Evolutionary conservation across 1,140 invertebrate species (phyloP).

Genomic region (Drosophila hydei): DNA sequence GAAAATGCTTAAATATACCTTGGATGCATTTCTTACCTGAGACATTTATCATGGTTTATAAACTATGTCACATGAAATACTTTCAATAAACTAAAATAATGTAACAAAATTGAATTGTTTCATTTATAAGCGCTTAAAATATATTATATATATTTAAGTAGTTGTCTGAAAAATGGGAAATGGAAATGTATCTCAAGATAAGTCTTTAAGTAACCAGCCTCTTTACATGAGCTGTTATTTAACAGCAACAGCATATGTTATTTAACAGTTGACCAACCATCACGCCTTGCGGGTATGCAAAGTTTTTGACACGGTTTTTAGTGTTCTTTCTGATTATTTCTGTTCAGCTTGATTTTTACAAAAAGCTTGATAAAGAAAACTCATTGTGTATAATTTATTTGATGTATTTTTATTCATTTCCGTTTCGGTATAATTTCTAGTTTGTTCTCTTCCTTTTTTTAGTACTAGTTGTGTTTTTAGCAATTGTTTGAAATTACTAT

Average conservation of each 20-base stretch:
- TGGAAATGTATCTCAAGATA: too few species aligned
- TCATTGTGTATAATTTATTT: constrained; percentile 60
- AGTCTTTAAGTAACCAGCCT: too few species aligned
- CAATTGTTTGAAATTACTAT: constrained; percentile 81
- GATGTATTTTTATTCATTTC: constrained; percentile 83
- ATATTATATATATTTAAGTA: too few species aligned
- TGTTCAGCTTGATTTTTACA: too few species aligned
- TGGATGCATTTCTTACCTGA: not conserved
- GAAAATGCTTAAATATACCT: not conserved
- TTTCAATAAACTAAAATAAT: not conserved
- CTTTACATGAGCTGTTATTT: too few species aligned
- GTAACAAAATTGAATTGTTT: not conserved
- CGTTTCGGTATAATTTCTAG: constrained; percentile 84
- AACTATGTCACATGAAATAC: not conserved
- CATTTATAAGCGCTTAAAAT: not conserved
- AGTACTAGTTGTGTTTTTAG: constrained; percentile 79
- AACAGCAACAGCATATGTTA: too few species aligned
- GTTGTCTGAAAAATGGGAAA: too few species aligned
- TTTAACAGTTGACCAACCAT: too few species aligned
- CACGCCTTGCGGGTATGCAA: too few species aligned
- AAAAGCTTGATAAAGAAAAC: constrained; percentile 1
- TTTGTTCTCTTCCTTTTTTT: constrained; percentile 79
- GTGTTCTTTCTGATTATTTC: too few species aligned
- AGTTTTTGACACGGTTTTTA: too few species aligned
- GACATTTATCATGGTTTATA: not conserved